These are phyloP conservation scores for Cephalopterus ornatus DNA, from an alignment of 2,113 vertebrate genomes.

Conservation along the genomic window DNA sequence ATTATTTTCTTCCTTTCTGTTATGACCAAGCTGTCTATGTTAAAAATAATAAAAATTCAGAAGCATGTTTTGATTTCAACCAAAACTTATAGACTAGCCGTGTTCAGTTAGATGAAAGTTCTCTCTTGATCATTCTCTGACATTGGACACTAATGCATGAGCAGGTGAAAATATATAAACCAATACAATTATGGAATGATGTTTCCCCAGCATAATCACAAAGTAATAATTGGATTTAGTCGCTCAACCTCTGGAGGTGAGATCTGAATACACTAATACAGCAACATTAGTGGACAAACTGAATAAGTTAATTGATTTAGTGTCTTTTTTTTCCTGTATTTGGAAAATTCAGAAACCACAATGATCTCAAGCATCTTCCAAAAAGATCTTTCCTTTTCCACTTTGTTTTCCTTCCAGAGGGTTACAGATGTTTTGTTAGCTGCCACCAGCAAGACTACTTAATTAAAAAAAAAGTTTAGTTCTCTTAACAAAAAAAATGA, in stretches of 20 bases:
- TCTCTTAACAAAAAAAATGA: background rate
- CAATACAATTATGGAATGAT: background rate
- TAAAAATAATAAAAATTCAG: background rate
- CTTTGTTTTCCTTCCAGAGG: background rate
- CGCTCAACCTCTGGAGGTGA: background rate
- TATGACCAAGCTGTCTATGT: background rate
- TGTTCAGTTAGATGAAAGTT: background rate
- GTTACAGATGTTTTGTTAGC: background rate
- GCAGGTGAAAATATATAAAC: background rate
- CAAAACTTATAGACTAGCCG: background rate
- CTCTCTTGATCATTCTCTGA: background rate
- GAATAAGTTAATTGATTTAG: background rate
- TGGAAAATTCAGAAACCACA: background rate
- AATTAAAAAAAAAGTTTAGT: background rate
- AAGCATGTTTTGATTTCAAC: background rate
- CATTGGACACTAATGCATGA: background rate
- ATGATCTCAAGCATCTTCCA: background rate
- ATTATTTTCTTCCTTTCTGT: background rate
- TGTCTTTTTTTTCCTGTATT: background rate
- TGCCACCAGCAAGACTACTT: background rate
- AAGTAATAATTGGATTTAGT: background rate
- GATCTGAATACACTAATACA: background rate
- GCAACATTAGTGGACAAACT: background rate
- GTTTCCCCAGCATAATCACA: background rate
- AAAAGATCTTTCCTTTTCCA: background rate